These are phyloP conservation scores for Podarcis siculus DNA, from an alignment of 2,797 vertebrate species.

Conservation along the genomic window DNA sequence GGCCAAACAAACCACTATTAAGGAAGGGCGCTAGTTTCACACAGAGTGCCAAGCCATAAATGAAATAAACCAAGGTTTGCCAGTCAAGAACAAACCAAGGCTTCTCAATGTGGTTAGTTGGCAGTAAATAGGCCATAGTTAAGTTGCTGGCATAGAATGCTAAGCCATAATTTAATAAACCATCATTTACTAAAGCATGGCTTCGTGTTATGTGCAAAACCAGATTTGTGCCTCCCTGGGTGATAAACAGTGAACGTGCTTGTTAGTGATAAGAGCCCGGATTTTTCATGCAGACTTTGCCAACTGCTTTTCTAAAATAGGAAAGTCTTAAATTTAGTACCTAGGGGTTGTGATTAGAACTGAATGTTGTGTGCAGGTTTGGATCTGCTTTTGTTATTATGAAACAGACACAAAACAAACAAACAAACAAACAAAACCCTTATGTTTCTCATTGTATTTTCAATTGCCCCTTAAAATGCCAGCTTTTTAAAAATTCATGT, in stretches of 20 bases:
- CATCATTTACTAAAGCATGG: too few relatives aligned
- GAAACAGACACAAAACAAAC: background rate
- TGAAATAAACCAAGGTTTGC: too few relatives aligned
- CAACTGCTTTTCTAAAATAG: background rate
- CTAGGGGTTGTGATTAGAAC: background rate
- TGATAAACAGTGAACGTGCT: conserved; percentile 17
- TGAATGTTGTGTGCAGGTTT: background rate
- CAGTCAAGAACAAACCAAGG: too few relatives aligned
- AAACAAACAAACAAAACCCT: background rate
- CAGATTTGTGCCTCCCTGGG: background rate
- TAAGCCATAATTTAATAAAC: too few relatives aligned
- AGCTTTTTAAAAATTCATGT: background rate
- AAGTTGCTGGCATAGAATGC: too few relatives aligned
- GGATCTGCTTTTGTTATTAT: background rate
- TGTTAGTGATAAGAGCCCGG: conserved; percentile 4
- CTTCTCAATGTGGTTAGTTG: too few relatives aligned
- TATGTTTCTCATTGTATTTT: background rate
- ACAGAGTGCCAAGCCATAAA: too few relatives aligned
- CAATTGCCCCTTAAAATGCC: background rate
- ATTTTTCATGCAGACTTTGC: background rate
- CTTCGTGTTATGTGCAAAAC: background rate
- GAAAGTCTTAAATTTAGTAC: background rate
- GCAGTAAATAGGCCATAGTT: too few relatives aligned
- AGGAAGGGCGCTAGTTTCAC: too few relatives aligned
- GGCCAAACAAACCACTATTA: too few relatives aligned